These are phyloP conservation scores for Drosophila orena DNA, from an alignment of 1,140 invertebrate species.

Conservation along the genomic window DNA sequence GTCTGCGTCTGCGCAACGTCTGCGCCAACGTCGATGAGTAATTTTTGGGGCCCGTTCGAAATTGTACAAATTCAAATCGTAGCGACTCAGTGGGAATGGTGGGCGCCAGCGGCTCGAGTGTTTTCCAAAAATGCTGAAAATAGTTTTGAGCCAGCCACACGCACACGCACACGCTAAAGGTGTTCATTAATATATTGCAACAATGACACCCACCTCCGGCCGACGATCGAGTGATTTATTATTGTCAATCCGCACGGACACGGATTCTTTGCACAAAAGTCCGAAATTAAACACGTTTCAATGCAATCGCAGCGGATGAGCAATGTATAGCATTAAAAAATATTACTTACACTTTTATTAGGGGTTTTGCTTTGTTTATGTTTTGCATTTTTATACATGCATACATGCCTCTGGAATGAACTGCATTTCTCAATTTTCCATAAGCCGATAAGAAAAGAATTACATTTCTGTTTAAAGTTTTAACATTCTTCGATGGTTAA, in stretches of 20 bases:
- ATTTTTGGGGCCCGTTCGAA: conserved; percentile 20
- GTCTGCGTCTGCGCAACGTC: conserved; percentile 32
- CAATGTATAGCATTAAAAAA: conserved; percentile 5
- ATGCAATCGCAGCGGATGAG: conserved; percentile 40
- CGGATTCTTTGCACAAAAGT: conserved; percentile 8
- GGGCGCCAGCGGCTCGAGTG: conserved; percentile 35
- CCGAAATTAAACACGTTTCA: conserved; percentile 31
- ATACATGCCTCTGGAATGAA: not conserved
- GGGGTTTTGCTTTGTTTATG: not conserved
- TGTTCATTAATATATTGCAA: conserved; percentile 49
- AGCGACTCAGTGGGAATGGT: conserved; percentile 11
- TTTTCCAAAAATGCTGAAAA: conserved; percentile 22
- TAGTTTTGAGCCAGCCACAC: conserved; percentile 6
- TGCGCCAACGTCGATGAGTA: conserved; percentile 60
- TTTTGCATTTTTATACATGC: not conserved
- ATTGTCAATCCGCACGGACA: conserved; percentile 5
- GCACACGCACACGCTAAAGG: conserved; percentile 3
- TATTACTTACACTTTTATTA: not conserved
- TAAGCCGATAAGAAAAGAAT: no score
- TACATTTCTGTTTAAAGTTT: no score
- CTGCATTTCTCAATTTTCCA: no score
- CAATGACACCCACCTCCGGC: conserved; percentile 46
- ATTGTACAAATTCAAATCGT: conserved; percentile 1
- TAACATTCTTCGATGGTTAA: no score
- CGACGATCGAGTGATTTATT: conserved; percentile 38